Evolutionary conservation across 2,888 invertebrate genomes (phyloP).

Genomic region (Ceramica pisi): DNA sequence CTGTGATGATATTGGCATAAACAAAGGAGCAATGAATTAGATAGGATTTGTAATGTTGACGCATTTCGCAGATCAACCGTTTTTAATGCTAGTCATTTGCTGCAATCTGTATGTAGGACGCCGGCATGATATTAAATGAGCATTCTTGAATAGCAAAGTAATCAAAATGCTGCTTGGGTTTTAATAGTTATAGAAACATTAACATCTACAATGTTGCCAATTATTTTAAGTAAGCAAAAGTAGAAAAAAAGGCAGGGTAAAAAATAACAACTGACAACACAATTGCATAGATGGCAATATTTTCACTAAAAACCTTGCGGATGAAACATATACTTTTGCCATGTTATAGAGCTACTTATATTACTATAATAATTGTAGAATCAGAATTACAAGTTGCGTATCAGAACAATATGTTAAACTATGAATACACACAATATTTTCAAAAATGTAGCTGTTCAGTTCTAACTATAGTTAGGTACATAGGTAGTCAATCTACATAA

Average conservation of each 20-base stretch:
- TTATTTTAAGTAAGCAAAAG: constrained; percentile 34
- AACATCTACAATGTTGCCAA: constrained; percentile 46
- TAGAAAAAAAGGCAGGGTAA: constrained; percentile 32
- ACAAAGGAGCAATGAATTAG: constrained; percentile 50
- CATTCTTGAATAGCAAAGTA: constrained; percentile 33
- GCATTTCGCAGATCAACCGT: constrained; percentile 62
- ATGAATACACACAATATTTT: constrained; percentile 27
- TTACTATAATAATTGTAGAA: constrained; percentile 12
- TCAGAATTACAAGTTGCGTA: constrained; percentile 3
- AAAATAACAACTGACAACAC: constrained; percentile 26
- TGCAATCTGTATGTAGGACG: constrained; percentile 61
- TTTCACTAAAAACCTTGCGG: constrained; percentile 20
- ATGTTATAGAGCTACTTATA: constrained; percentile 1
- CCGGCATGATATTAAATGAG: constrained; percentile 55
- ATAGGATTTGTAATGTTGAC: constrained; percentile 55
- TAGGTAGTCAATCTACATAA: constrained; percentile 17
- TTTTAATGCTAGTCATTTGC: constrained; percentile 81
- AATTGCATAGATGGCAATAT: constrained; percentile 15
- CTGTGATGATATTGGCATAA: constrained; percentile 63
- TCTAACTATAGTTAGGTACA: constrained; percentile 23
- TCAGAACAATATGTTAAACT: constrained; percentile 27
- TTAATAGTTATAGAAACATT: constrained; percentile 25
- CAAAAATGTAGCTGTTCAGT: constrained; percentile 7
- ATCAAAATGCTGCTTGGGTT: constrained; percentile 39
- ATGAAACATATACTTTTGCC: background rate